Base-by-base conservation (phyloP, 1,140 invertebrate species). In the Vollenhovia emeryi region DNA sequence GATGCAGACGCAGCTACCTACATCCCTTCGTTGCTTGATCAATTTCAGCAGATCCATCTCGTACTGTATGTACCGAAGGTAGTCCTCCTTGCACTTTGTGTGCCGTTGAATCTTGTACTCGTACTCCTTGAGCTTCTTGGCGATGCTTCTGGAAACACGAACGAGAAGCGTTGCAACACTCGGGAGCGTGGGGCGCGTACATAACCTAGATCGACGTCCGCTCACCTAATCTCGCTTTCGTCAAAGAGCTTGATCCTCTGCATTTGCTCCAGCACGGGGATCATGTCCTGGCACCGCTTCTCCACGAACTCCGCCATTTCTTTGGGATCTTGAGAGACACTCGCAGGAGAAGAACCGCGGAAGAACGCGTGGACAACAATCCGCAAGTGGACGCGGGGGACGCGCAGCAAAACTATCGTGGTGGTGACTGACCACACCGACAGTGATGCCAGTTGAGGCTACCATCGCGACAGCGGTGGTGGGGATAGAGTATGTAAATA, bases 261-360 rank as follows among this genome's bases (percentile, higher is more conserved):
- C 96, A 97, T 97, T 89, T 97, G 96, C 92, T 97, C 96, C 85
- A 97, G 93, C 91, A 97, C 96, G 80, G 96, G 96, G 89, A 97
- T 95, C 96, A 97, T 97, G 89, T 96, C 96, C 93, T 98, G 97
- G 48, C 97, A 95, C 91, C 96, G 95, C 92, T 96, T 95, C 89
- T 97, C 96, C 18, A 97, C 97, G 93, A 96, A 96, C 94, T 98
- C 97, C 4, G 97, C 97, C 97, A 98, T 98, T 71, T 57, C 21
- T 59, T 0, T 1, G 1, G 15, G n/a, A 45, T 21, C 0, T 62
- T 21, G 11, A 11, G 3, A 36, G 15, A 50, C 9, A 60, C 59
- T 78, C 30, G 15, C 4, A 6, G 4, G 3, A 33, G 11, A 74
- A 15, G 36, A 15, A 57, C 15, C 24, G 11, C 43, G 21, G 36